phyloP scores from a whole-genome alignment of 2,797 vertebrate species.

The Chelidonichthys spinosus region DNA sequence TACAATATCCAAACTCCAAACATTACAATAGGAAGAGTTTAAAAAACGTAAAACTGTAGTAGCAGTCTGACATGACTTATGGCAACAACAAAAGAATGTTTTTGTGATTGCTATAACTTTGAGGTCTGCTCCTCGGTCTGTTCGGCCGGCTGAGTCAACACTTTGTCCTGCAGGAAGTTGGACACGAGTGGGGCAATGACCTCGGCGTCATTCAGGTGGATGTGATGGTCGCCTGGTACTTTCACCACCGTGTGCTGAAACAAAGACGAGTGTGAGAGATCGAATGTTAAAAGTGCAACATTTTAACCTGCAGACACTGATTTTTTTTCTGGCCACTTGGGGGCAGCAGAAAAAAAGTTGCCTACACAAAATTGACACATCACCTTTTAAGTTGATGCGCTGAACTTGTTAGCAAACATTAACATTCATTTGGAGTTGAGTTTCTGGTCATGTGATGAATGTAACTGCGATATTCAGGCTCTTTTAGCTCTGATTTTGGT shows the following conservation, averaged over 20 bases:
- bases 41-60: too few species aligned
- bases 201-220: conserved; percentile 82
- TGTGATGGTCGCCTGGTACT: conserved; percentile 81
- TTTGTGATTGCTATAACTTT: conserved; percentile 51
- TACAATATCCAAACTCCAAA: too few species aligned
- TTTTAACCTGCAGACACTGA: background rate
- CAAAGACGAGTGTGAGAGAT: background rate
- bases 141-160: conserved; percentile 8
- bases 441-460: background rate
- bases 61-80: background rate
- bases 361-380: background rate
- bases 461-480: background rate
- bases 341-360: background rate
- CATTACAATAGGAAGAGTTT: too few species aligned
- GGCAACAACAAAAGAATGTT: background rate
- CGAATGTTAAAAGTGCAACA: background rate
- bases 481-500: background rate
- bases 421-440: background rate
- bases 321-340: background rate
- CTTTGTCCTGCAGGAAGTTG: conserved; percentile 73
- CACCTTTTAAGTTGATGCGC: background rate
- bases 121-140: conserved; percentile 9
- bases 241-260: conserved; percentile 69
- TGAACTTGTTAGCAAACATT: background rate
- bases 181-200: conserved; percentile 68